These are phyloP conservation scores for Epizoanthus rinbou DNA, from an alignment of 92 coral and sea anemone genomes.

Conservation along the genomic window DNA sequence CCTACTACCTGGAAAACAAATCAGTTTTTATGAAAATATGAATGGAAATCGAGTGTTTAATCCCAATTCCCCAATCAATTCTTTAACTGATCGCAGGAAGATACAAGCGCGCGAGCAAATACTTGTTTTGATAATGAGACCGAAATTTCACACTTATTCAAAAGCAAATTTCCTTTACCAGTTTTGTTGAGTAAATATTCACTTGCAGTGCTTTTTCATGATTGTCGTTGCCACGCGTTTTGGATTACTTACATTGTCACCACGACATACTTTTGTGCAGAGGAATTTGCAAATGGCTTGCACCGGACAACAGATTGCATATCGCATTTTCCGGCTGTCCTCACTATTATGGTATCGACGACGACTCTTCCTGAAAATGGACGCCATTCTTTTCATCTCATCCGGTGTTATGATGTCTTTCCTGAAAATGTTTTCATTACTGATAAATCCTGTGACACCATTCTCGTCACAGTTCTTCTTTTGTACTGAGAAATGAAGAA, in stretches of 20 bases:
- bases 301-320: conserved; percentile 23
- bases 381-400: conserved; percentile 14
- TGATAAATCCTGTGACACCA: conserved; percentile 45
- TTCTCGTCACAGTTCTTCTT: conserved; percentile 18
- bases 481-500: background rate
- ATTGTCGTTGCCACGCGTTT: conserved; percentile 40
- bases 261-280: conserved; percentile 26
- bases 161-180: conserved; percentile 48
- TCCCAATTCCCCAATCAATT: conserved; percentile 9
- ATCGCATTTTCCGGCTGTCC: conserved; percentile 44
- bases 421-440: conserved; percentile 81
- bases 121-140: conserved; percentile 43
- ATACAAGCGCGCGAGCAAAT: conserved; percentile 19
- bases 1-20: background rate
- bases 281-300: conserved; percentile 41
- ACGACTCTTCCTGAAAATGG: conserved; percentile 45
- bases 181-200: conserved; percentile 44
- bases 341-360: conserved; percentile 2
- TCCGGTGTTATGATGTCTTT: conserved; percentile 52
- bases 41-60: background rate
- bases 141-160: conserved; percentile 46
- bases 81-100: conserved; percentile 21
- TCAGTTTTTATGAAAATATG: background rate
- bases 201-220: background rate
- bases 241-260: conserved; percentile 36